Conservation (phyloP, 2,113 vertebrate genomes). For the Trichomycterus rosablanca region DNA sequence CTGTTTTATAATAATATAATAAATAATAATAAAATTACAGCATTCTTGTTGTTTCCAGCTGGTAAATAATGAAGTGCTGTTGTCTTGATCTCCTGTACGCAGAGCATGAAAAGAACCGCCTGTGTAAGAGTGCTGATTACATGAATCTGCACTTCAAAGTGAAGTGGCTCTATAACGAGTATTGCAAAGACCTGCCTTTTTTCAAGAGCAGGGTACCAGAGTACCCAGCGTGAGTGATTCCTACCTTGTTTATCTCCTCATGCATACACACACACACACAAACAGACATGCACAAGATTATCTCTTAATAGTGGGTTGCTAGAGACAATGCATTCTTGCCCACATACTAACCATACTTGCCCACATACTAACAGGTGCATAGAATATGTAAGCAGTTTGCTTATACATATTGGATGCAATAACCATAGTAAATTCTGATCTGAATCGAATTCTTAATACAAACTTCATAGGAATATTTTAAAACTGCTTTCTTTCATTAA, state of each 20-base stretch:
- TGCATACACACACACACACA: slow-evolving; percentile 3
- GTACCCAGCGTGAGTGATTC: slow-evolving; percentile 87
- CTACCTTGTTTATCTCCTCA: neutral
- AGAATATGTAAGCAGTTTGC: too few species aligned
- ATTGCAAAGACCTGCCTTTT: slow-evolving; percentile 91
- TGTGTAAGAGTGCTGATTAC: slow-evolving; percentile 98
- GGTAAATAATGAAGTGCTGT: slow-evolving; percentile 27
- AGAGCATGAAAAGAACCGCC: slow-evolving; percentile 95
- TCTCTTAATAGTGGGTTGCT: too few species aligned
- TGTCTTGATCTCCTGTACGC: slow-evolving; percentile 23
- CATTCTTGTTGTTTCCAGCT: neutral
- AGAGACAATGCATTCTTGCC: too few species aligned
- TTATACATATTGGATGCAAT: too few species aligned
- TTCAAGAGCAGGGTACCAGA: slow-evolving; percentile 93
- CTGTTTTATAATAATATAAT: neutral
- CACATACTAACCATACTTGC: too few species aligned
- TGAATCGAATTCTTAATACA: too few species aligned
- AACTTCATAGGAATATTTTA: too few species aligned
- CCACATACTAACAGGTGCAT: too few species aligned
- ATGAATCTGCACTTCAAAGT: slow-evolving; percentile 99
- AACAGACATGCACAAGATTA: too few species aligned
- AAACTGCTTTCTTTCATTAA: too few species aligned
- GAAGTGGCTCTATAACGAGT: slow-evolving; percentile 98
- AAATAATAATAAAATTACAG: neutral
- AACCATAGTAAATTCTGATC: too few species aligned